Evolutionary conservation across 2,888 invertebrate genomes (phyloP).

Genomic region (Drosophila yooni): DNA sequence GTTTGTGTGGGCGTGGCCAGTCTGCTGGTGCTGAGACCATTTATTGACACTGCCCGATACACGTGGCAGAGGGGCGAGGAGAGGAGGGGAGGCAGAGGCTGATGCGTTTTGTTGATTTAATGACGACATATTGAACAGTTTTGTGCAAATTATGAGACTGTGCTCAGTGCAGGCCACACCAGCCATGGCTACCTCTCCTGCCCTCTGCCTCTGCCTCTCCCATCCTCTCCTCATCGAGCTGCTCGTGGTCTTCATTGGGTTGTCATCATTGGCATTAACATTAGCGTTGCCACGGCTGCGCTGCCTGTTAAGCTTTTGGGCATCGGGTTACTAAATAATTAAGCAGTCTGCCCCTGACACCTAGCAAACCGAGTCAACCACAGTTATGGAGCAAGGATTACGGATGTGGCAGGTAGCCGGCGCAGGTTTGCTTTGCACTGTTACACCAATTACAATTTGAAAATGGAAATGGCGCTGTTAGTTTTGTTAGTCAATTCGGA

Average conservation of each 20-base stretch:
- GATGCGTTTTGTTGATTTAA: conserved; percentile 56
- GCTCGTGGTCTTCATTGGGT: background rate
- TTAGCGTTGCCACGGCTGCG: conserved; percentile 45
- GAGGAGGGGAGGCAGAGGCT: background rate
- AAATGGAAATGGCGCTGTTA: conserved; percentile 6
- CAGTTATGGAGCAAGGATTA: conserved; percentile 11
- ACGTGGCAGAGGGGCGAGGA: background rate
- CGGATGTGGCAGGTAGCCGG: background rate
- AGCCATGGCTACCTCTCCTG: background rate
- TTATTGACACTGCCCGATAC: conserved; percentile 57
- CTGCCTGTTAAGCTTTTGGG: conserved; percentile 65
- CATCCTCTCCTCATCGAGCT: background rate
- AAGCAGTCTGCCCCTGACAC: conserved; percentile 61
- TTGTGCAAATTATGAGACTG: conserved; percentile 64
- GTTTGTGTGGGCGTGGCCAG: conserved; percentile 7
- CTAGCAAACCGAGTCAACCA: conserved; percentile 58
- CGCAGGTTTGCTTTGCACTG: background rate
- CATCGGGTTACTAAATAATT: conserved; percentile 74
- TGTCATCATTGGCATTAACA: conserved; percentile 36
- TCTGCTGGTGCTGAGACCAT: conserved; percentile 41
- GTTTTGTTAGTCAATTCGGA: background rate
- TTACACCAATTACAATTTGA: background rate
- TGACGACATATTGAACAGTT: conserved; percentile 68
- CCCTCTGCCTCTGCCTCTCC: background rate
- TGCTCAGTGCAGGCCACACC: background rate